Evolutionary conservation across 64 coral and sea anemone species (phyloP).

Genomic region (Montipora efflorescens): DNA sequence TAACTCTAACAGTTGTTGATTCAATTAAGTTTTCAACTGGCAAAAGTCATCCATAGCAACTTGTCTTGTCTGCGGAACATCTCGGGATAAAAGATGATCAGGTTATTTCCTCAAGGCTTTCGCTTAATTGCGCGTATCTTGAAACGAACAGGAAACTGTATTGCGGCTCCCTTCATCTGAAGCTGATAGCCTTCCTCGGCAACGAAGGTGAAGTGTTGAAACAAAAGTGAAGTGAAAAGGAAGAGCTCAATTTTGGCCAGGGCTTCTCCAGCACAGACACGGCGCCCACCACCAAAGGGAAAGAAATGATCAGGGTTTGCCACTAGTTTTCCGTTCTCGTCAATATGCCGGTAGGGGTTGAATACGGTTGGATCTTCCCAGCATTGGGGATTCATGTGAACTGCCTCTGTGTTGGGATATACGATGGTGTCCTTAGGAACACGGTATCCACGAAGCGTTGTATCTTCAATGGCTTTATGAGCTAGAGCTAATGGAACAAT

Average conservation of each 20-base stretch:
- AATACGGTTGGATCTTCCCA: slow-evolving; percentile 50
- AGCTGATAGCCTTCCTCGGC: background rate
- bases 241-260: slow-evolving; percentile 48
- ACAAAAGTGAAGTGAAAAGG: slow-evolving; percentile 7
- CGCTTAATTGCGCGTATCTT: slow-evolving; percentile 36
- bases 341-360: slow-evolving; percentile 43
- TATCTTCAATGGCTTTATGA: slow-evolving; percentile 3
- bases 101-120: background rate
- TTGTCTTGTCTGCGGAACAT: too few species aligned
- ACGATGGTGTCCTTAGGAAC: slow-evolving; percentile 14
- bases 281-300: slow-evolving; percentile 43
- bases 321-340: slow-evolving; percentile 12
- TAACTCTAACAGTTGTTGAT: too few species aligned
- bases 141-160: slow-evolving; percentile 24
- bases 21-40: too few species aligned
- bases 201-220: slow-evolving; percentile 21
- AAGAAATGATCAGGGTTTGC: slow-evolving; percentile 19
- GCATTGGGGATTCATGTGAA: slow-evolving; percentile 47
- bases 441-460: slow-evolving; percentile 34
- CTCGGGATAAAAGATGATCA: too few species aligned
- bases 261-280: slow-evolving; percentile 44
- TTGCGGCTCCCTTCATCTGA: background rate
- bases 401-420: slow-evolving; percentile 10
- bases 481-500: background rate
- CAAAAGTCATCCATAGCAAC: too few species aligned